Evolutionary conservation across 2,888 invertebrate species (phyloP), one percentile per base, ranked within the genome.

Genomic region (Sesia bembeciformis): DNA sequence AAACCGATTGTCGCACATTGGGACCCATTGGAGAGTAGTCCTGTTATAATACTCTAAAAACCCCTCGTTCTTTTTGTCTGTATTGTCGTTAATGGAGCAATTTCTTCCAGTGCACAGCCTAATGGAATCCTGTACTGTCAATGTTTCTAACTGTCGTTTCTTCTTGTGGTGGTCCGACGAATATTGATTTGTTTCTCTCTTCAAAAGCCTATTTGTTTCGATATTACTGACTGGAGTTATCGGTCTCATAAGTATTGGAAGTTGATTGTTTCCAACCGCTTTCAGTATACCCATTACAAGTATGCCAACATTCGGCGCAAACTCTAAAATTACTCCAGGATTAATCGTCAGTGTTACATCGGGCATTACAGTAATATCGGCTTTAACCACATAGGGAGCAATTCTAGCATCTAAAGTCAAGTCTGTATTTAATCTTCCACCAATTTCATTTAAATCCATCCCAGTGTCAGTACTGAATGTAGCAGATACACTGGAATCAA

Each of bases 281-380:
- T 93, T 91, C 39, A 99, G 85, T 0, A 94, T 94, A 0, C 99
- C 99, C 66, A 99, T 91, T 1, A 99, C 98, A 39, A 99, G 86
- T 58, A 99, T 97, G 0, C 99, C 98, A 53, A 99, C 96, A 81
- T 97, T 98, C 0, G 99, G 97, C 46, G 95, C 95, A 76, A 99
- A 98, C 81, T 98, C 97, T 78, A 99, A 88, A 5, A 94, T 92
- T 0, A 97, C 97, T 4, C 98, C 98, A 3, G 97, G 94, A 62
- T 94, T 93, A 56, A 99, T 96, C 0, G 93, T 94, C 42, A 99
- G 80, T 0, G 94, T 96, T 0, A 93, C 95, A 58, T 94, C 95
- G 0, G 99, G 98, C 98, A 99, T 98, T 0, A 99, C 93, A 0
- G 99, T 99, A 49, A 99, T 93, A 78, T 99, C 99, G 0, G 96